Evolutionary conservation across 2,888 invertebrate species (phyloP).

Genomic region (Biston stratarius): DNA sequence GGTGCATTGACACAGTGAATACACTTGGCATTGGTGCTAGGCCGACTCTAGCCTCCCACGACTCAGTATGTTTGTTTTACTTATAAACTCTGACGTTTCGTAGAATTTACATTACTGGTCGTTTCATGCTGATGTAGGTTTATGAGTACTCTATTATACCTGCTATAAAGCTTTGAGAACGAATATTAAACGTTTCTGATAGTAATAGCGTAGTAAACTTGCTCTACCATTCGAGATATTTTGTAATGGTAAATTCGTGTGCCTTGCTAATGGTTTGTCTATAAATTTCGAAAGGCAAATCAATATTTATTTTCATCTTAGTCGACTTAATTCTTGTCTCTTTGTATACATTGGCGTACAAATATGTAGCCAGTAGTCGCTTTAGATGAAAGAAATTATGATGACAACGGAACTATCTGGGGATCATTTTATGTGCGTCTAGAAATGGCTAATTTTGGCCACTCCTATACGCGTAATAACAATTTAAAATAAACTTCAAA

Average conservation of each 20-base stretch:
- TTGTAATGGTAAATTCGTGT: slow-evolving; percentile 32
- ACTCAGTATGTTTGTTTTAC: slow-evolving; percentile 54
- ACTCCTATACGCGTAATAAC: neutral
- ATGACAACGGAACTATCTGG: neutral
- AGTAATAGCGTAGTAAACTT: slow-evolving; percentile 35
- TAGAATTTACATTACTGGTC: slow-evolving; percentile 54
- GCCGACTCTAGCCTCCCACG: slow-evolving; percentile 54
- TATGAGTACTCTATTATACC: slow-evolving; percentile 49
- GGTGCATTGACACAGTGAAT: slow-evolving; percentile 23
- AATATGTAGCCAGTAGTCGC: no score
- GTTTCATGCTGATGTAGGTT: slow-evolving; percentile 47
- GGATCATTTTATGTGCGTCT: slow-evolving; percentile 8
- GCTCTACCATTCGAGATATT: slow-evolving; percentile 33
- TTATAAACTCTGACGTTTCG: slow-evolving; percentile 59
- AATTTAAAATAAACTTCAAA: slow-evolving; percentile 6
- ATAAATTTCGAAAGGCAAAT: slow-evolving; percentile 11
- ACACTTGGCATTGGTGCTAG: slow-evolving; percentile 43
- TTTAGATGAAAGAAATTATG: neutral
- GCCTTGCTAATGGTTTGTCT: slow-evolving; percentile 8
- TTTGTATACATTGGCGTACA: no score
- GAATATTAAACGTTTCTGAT: slow-evolving; percentile 35
- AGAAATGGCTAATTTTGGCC: slow-evolving; percentile 1
- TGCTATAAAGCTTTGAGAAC: slow-evolving; percentile 35
- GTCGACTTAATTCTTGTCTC: neutral
- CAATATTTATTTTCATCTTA: neutral